Conservation (phyloP, 2,888 invertebrate species). For the Malthinus seriepunctatus region DNA sequence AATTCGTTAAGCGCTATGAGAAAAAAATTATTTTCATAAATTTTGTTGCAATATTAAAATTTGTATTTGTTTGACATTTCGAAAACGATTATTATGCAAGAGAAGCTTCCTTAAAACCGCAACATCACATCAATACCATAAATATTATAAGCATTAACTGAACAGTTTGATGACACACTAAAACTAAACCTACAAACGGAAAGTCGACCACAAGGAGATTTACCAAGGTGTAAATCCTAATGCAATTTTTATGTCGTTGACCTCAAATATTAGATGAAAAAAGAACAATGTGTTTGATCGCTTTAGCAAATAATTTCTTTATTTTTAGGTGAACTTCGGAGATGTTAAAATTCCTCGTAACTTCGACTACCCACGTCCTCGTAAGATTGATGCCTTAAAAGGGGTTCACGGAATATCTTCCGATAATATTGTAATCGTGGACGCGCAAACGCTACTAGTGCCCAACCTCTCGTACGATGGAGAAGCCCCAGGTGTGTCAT, state of each 20-base stretch:
- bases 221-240: neutral
- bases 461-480: conserved; percentile 92
- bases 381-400: conserved; percentile 73
- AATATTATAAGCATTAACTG: conserved; percentile 18
- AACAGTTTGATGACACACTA: conserved; percentile 24
- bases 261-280: neutral
- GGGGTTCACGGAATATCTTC: conserved; percentile 86
- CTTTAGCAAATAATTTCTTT: conserved; percentile 6
- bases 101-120: conserved; percentile 7
- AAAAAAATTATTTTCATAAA: conserved; percentile 4
- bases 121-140: neutral
- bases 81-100: conserved; percentile 17
- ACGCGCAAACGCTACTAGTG: conserved; percentile 89
- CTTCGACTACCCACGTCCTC: conserved; percentile 82
- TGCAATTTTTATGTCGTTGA: conserved; percentile 9
- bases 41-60: conserved; percentile 2
- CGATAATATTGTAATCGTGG: conserved; percentile 86
- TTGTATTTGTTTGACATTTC: conserved; percentile 13
- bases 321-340: conserved; percentile 81
- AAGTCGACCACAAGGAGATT: conserved; percentile 16
- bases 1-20: neutral
- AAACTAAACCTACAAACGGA: conserved; percentile 15
- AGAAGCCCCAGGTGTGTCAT: conserved; percentile 79
- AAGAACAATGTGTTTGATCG: too few relatives aligned
- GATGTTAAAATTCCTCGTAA: conserved; percentile 79